Evolutionary conservation across 2,797 vertebrate genomes (phyloP).

Genomic region (Neoniphon sammara): DNA sequence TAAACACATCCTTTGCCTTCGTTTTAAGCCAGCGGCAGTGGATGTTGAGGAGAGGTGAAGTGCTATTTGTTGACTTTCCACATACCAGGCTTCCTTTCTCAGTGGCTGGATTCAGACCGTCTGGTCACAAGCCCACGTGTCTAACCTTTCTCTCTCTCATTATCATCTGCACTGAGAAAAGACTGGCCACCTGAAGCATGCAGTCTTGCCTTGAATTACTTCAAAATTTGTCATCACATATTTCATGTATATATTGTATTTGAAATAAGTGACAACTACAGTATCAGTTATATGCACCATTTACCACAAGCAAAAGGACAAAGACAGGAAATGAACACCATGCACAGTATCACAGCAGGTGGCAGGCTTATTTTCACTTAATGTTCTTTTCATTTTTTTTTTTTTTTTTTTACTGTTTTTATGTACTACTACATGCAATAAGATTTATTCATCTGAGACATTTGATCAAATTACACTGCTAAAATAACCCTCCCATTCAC

Average conservation of each 20-base stretch:
- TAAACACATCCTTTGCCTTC: too few relatives aligned
- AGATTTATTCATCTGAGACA: neutral
- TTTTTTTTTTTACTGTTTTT: neutral
- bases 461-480: too few relatives aligned
- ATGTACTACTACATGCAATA: neutral
- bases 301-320: neutral
- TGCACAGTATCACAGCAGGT: neutral
- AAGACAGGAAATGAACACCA: neutral
- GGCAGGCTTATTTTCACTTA: neutral
- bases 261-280: neutral
- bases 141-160: too few relatives aligned
- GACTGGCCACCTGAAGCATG: neutral
- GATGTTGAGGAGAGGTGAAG: too few relatives aligned
- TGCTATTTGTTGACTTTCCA: too few relatives aligned
- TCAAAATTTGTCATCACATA: neutral
- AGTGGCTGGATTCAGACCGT: too few relatives aligned
- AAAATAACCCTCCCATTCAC: too few relatives aligned
- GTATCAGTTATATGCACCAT: neutral
- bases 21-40: too few relatives aligned
- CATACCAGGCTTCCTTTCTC: too few relatives aligned
- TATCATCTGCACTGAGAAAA: neutral
- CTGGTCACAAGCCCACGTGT: too few relatives aligned
- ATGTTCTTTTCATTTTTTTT: neutral
- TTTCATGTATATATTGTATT: neutral
- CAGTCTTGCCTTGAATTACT: neutral